Base-by-base conservation (phyloP, 1,140 invertebrate genomes). In the Ctenoplectra terminalis region DNA sequence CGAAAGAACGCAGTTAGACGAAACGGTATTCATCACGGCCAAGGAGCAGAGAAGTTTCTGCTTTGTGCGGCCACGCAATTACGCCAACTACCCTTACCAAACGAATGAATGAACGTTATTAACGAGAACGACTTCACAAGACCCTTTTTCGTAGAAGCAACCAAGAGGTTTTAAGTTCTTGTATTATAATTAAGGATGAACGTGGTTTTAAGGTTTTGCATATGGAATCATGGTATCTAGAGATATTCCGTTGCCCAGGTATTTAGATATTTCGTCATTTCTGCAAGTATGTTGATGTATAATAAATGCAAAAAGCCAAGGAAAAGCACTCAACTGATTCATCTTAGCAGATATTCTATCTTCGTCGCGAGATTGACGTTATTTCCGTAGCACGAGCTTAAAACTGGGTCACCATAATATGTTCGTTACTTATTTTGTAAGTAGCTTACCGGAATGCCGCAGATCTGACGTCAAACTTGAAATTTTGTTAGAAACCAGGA, bases 351-450 rank as follows among this genome's bases (percentile, higher is more conserved):
- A 46, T 9, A n/a, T 37, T 54, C 26, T 63, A 54, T 81, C 48
- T 63, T 34, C 58, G 58, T 37, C 71, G 13, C 17, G 48, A 23
- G 31, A 81, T 75, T 56, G 71, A 81, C 52, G 50, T 46, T 64
- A 37, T 43, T 56, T 48, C 60, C 17, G 26, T 11, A n/a, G n/a
- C 61, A n/a, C 23, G 20, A 1, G 15, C 48, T 43, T 54, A 50
- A 75, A 81, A 75, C 79, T 75, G n/a, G 79, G 70, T 31, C 77
- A 60, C 46, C 56, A 46, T 71, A 43, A 71, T 79, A 79, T 73
- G 69, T 79, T 56, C 46, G 43, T 79, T 79, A 79, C 77, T 79
- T 79, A 79, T 79, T 79, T 71, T 34, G n/a, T 79, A 79, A 79
- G 58, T 63, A 72, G 77, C 69, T 79, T 79, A 79, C 46, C 34